phyloP scores from a whole-genome alignment of 2,888 invertebrate species.

The Spisula subtruncata region DNA sequence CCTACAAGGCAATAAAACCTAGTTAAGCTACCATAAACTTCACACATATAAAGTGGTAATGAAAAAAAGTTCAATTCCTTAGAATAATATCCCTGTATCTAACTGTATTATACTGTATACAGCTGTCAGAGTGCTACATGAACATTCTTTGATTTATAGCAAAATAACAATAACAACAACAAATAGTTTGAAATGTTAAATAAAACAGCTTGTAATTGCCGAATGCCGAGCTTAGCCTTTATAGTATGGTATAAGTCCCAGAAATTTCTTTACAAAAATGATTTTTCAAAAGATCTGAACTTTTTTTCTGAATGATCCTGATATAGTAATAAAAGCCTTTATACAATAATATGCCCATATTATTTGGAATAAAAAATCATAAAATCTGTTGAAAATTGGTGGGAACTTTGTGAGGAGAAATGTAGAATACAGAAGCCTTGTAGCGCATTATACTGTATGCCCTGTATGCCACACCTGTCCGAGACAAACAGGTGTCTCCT shows the following conservation, averaged over 20 bases:
- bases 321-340: neutral
- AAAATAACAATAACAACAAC: neutral
- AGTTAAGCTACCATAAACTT: slow-evolving; percentile 6
- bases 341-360: neutral
- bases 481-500: slow-evolving; percentile 23
- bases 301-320: no score
- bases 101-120: no score
- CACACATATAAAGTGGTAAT: neutral
- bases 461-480: neutral
- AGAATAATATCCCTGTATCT: neutral
- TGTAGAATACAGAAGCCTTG: neutral
- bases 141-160: neutral
- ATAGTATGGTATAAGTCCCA: no score
- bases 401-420: neutral
- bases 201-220: no score
- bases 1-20: neutral
- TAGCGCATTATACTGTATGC: no score
- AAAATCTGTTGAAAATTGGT: neutral
- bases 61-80: neutral
- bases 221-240: no score
- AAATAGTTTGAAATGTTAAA: no score
- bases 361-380: neutral
- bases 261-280: no score
- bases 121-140: neutral
- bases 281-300: no score